phyloP scores from a whole-genome alignment of 2,888 invertebrate genomes.

The Neelides folsomi region DNA sequence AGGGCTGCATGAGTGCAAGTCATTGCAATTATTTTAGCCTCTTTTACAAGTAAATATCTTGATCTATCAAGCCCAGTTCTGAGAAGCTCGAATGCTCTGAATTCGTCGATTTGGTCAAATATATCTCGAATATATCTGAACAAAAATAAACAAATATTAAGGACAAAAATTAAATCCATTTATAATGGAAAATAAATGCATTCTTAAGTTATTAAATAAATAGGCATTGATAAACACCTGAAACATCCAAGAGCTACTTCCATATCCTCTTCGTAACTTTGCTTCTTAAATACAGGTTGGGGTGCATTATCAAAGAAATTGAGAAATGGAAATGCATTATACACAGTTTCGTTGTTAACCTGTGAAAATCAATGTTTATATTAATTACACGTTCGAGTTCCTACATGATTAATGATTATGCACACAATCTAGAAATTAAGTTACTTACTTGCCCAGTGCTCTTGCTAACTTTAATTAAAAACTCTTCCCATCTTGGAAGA shows the following conservation, averaged over 20 bases:
- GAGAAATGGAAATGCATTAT: conserved; percentile 79
- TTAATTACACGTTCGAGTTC: not conserved
- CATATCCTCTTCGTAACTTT: conserved; percentile 64
- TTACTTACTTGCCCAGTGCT: conserved; percentile 39
- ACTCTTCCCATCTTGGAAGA: conserved; percentile 82
- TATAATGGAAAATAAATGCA: not conserved
- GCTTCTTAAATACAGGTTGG: conserved; percentile 74
- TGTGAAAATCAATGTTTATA: conserved; percentile 24
- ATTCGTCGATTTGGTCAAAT: conserved; percentile 94
- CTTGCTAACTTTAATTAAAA: conserved; percentile 50
- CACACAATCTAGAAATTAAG: too few species aligned
- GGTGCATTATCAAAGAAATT: conserved; percentile 88
- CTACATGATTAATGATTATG: too few species aligned
- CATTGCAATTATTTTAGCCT: conserved; percentile 99
- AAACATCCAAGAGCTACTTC: conserved; percentile 87
- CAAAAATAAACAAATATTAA: not conserved
- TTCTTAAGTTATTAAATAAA: too few species aligned
- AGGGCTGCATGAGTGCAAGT: conserved; percentile 99
- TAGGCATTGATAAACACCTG: too few species aligned
- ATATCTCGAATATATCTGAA: conserved; percentile 77
- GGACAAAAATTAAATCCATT: not conserved
- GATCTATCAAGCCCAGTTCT: conserved; percentile 89
- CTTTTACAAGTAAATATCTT: conserved; percentile 90
- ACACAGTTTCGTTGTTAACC: conserved; percentile 45
- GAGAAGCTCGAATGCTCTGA: conserved; percentile 84